Conservation (phyloP, 2,888 invertebrate genomes). For the Hypomecis atomaria region DNA sequence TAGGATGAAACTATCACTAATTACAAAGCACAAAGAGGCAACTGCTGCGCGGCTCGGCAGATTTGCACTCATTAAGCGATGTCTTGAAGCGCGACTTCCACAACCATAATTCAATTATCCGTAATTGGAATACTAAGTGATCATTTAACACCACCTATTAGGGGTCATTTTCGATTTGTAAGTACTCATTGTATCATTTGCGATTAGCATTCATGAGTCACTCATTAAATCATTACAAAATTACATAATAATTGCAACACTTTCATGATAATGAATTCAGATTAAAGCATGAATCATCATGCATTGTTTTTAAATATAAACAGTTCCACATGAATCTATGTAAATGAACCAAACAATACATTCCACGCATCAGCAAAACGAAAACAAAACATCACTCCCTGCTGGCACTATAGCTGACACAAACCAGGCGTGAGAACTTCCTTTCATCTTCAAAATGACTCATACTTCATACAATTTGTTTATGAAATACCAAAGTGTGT, state of each 20-base stretch:
- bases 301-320: not conserved
- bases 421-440: slow-evolving; percentile 29
- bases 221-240: not conserved
- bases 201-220: not conserved
- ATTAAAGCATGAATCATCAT: slow-evolving; percentile 14
- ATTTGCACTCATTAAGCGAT: not conserved
- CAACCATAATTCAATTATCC: not conserved
- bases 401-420: slow-evolving; percentile 29
- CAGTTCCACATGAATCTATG: not conserved
- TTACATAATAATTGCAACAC: not conserved
- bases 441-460: slow-evolving; percentile 29
- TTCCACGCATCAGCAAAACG: slow-evolving; percentile 21
- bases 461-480: slow-evolving; percentile 30
- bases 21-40: not conserved
- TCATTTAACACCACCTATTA: not conserved
- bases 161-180: no score
- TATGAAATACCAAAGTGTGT: slow-evolving; percentile 30
- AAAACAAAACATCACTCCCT: slow-evolving; percentile 28
- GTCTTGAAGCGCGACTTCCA: no score
- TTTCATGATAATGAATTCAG: not conserved
- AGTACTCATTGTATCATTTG: not conserved
- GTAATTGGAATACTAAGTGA: not conserved
- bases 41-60: not conserved
- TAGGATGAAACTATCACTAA: not conserved
- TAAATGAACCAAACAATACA: slow-evolving; percentile 25